A percentile compares a stretch with the other conserved stretches of the same genome.
phyloP scores from a whole-genome alignment of 2,797 vertebrate genomes.

The Alosa sapidissima region DNA sequence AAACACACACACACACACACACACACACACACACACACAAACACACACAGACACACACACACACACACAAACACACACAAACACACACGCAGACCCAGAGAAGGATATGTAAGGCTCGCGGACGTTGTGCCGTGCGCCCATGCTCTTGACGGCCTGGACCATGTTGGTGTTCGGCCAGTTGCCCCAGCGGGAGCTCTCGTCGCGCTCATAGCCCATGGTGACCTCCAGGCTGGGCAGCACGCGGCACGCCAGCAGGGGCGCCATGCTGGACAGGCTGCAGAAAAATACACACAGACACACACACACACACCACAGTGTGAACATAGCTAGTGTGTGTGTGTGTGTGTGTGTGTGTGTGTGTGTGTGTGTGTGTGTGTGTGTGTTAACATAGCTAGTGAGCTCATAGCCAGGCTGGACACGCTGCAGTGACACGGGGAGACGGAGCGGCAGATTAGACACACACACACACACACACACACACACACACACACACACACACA shows the following conservation, averaged over 20 bases:
- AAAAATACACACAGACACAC: not conserved
- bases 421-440: not conserved
- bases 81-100: not conserved
- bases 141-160: slow-evolving; percentile 72
- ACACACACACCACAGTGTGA: not conserved
- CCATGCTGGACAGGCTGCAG: slow-evolving; percentile 71
- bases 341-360: no score
- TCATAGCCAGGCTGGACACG: no score
- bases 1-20: not conserved
- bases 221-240: slow-evolving; percentile 72
- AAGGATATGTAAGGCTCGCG: slow-evolving; percentile 77
- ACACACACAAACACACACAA: not conserved
- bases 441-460: no score
- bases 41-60: not conserved
- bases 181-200: slow-evolving; percentile 73
- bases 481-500: no score
- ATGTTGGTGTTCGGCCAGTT: slow-evolving; percentile 73
- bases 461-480: no score
- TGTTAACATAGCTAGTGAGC: no score
- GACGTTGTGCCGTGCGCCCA: slow-evolving; percentile 70
- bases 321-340: no score
- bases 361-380: no score
- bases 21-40: not conserved
- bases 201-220: slow-evolving; percentile 74
- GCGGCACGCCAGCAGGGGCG: slow-evolving; percentile 71